A percentile compares a stretch with the other conserved stretches of the same genome.
These are phyloP conservation scores for Thunnus maccoyii DNA, from an alignment of 2,113 vertebrate genomes.

Conservation along the genomic window DNA sequence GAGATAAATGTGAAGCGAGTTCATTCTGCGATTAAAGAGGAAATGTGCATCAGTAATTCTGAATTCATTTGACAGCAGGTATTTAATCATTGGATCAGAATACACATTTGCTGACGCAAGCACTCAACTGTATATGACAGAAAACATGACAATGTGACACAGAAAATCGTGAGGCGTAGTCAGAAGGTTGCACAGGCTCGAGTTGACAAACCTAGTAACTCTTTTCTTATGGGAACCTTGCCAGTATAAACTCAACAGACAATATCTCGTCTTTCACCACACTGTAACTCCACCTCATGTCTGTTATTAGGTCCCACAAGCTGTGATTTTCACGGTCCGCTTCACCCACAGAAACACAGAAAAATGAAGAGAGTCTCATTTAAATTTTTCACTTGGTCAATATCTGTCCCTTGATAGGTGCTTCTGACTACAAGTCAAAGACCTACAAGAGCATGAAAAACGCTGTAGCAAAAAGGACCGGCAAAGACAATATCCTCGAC, in stretches of 20 bases:
- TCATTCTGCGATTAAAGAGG: slow-evolving; percentile 34
- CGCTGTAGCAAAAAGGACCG: slow-evolving; percentile 6
- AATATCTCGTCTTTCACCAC: slow-evolving; percentile 35
- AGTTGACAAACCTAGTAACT: slow-evolving; percentile 26
- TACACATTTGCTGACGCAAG: not conserved
- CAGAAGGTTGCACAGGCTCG: not conserved
- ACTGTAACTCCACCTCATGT: slow-evolving; percentile 37
- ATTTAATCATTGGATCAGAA: slow-evolving; percentile 15
- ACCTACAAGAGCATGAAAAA: slow-evolving; percentile 58
- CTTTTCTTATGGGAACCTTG: slow-evolving; percentile 8
- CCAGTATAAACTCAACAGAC: slow-evolving; percentile 26
- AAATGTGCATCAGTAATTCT: slow-evolving; percentile 15
- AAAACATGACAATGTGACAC: not conserved
- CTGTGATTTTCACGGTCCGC: slow-evolving; percentile 34
- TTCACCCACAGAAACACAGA: slow-evolving; percentile 43
- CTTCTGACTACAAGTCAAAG: slow-evolving; percentile 55
- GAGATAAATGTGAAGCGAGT: slow-evolving; percentile 28
- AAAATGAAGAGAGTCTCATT: slow-evolving; percentile 65
- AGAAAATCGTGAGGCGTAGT: slow-evolving; percentile 3
- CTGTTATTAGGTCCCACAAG: slow-evolving; percentile 54
- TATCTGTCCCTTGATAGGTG: slow-evolving; percentile 63
- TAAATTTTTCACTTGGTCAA: slow-evolving; percentile 79
- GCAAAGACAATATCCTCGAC: slow-evolving; percentile 48
- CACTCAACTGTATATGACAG: slow-evolving; percentile 1
- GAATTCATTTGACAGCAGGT: slow-evolving; percentile 8